These are phyloP conservation scores for Chaetodon auriga DNA, from an alignment of 2,113 vertebrate genomes.

Conservation along the genomic window DNA sequence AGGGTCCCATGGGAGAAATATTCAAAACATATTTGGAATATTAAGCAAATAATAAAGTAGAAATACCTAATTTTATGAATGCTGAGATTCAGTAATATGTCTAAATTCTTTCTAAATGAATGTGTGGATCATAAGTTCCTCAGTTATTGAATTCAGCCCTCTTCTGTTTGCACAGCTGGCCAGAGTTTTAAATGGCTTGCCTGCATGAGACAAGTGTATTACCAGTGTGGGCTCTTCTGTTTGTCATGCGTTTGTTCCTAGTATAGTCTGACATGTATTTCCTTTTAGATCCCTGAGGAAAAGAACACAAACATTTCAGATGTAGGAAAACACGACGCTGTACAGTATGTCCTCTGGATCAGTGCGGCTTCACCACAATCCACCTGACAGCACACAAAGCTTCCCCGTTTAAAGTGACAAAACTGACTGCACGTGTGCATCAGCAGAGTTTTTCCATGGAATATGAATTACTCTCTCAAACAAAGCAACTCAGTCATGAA, in stretches of 20 bases:
- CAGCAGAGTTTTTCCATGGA: background rate
- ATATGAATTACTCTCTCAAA: background rate
- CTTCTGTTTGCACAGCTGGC: constrained; percentile 78
- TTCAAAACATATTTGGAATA: constrained; percentile 25
- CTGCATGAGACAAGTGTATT: constrained; percentile 63
- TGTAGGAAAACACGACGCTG: constrained; percentile 48
- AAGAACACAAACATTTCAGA: constrained; percentile 67
- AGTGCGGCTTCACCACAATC: constrained; percentile 9
- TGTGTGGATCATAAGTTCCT: constrained; percentile 48
- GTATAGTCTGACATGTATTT: constrained; percentile 59
- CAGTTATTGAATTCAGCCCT: constrained; percentile 66
- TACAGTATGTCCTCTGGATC: constrained; percentile 54
- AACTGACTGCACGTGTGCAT: background rate
- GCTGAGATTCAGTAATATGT: constrained; percentile 38
- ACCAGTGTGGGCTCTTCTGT: constrained; percentile 61
- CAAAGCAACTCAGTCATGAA: background rate
- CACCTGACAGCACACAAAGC: constrained; percentile 9
- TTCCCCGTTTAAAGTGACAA: constrained; percentile 8
- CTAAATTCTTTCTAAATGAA: constrained; percentile 59
- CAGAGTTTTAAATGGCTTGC: constrained; percentile 55
- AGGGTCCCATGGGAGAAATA: background rate
- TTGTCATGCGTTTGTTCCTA: constrained; percentile 50
- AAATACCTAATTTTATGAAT: constrained; percentile 59
- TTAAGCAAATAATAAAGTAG: constrained; percentile 22
- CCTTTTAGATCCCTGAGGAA: constrained; percentile 55